Percentiles rank a stretch among this genome's conserved stretches.
Conservation (phyloP, 2,888 invertebrate genomes). For the Chloroclysta siterata region DNA sequence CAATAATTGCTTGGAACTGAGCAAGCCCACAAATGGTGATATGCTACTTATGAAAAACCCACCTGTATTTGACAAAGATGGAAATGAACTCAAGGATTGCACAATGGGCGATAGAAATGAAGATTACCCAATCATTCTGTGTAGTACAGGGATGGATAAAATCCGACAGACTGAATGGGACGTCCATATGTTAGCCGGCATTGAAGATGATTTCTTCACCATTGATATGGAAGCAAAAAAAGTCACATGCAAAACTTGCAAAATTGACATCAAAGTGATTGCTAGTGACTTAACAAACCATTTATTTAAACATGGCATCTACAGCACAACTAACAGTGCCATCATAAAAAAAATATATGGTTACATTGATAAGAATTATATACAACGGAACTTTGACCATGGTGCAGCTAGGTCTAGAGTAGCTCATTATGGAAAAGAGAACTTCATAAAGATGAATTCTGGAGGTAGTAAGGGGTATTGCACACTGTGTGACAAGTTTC, state of each 20-base stretch:
- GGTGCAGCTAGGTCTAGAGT: conserved; percentile 58
- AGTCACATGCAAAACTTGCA: conserved; percentile 57
- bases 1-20: conserved; percentile 10
- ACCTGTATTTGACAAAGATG: conserved; percentile 13
- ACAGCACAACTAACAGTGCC: neutral
- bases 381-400: conserved; percentile 17
- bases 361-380: conserved; percentile 30
- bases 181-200: conserved; percentile 40
- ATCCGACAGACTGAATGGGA: conserved; percentile 35
- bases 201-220: conserved; percentile 46
- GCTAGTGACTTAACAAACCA: conserved; percentile 45
- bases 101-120: conserved; percentile 10
- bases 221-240: conserved; percentile 47
- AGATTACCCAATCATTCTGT: conserved; percentile 21
- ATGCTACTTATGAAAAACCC: neutral
- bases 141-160: conserved; percentile 11
- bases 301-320: conserved; percentile 41
- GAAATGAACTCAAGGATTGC: conserved; percentile 8
- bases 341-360: conserved; percentile 5
- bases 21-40: neutral
- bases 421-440: conserved; percentile 54
- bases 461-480: conserved; percentile 64
- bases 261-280: conserved; percentile 40
- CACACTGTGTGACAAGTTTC: conserved; percentile 53
- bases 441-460: conserved; percentile 60